Evolutionary conservation across 2,113 vertebrate genomes (phyloP).

Genomic region (Chamaea fasciata): DNA sequence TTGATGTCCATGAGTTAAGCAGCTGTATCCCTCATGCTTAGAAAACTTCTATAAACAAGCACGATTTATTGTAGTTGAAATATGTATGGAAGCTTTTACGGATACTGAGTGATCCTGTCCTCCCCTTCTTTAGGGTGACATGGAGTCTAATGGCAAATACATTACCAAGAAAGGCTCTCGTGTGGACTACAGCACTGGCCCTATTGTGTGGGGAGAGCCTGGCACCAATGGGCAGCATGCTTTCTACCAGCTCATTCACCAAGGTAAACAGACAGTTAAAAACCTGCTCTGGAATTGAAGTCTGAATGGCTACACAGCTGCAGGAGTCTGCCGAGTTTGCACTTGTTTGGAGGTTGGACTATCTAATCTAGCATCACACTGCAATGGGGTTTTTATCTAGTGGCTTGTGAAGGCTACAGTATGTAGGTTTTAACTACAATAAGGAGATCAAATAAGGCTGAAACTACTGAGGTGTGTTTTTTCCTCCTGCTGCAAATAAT

Average conservation of each 20-base stretch:
- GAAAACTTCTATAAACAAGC: fast-evolving
- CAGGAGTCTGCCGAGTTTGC: background rate
- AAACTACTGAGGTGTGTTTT: background rate
- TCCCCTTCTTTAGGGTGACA: conserved; percentile 82
- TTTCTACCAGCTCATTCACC: conserved; percentile 98
- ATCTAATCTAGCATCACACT: background rate
- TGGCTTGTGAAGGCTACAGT: background rate
- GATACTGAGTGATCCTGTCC: background rate
- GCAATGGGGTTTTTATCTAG: background rate
- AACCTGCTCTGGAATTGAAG: background rate
- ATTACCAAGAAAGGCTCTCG: conserved; percentile 84
- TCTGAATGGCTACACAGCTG: background rate
- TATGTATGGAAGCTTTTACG: background rate
- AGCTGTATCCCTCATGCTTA: background rate
- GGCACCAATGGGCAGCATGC: conserved; percentile 98
- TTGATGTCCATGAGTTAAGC: background rate
- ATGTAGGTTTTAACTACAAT: background rate
- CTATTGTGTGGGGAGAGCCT: conserved; percentile 96
- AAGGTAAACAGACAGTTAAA: conserved; percentile 73
- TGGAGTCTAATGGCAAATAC: conserved; percentile 97
- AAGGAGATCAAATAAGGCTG: background rate
- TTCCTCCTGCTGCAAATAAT: background rate
- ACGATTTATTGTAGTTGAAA: background rate
- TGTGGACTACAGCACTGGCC: conserved; percentile 88
- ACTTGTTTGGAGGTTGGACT: background rate